Percentiles rank a stretch among this genome's conserved stretches.
phyloP scores from a whole-genome alignment of 2,888 invertebrate species.

The Hydroisotoma schaefferi region DNA sequence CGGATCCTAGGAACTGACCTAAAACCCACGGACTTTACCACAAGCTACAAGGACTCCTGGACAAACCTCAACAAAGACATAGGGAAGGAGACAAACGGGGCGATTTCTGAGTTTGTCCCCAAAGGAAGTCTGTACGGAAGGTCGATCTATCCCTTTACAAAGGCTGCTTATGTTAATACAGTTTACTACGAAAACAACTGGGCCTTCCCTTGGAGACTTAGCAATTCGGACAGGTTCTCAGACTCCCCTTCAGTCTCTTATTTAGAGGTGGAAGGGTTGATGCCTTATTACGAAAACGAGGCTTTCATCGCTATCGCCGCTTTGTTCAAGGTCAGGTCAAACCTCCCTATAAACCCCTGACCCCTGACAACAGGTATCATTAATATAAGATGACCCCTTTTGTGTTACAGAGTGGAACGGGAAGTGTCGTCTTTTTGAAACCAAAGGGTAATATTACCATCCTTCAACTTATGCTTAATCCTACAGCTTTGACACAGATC shows the following conservation, averaged over 20 bases:
- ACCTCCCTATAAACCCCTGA: too few species aligned
- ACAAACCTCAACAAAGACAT: slow-evolving; percentile 30
- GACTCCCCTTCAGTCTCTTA: slow-evolving; percentile 33
- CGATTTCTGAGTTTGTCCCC: slow-evolving; percentile 33
- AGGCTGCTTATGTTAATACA: slow-evolving; percentile 25
- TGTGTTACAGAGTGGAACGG: slow-evolving; percentile 31
- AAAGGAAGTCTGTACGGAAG: slow-evolving; percentile 26
- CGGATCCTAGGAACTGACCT: slow-evolving; percentile 38
- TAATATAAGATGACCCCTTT: too few species aligned
- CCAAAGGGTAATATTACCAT: slow-evolving; percentile 40
- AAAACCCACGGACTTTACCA: slow-evolving; percentile 13
- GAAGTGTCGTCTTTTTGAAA: slow-evolving; percentile 39
- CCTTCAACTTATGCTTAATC: slow-evolving; percentile 39
- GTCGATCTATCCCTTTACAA: slow-evolving; percentile 38
- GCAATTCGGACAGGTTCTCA: slow-evolving; percentile 26
- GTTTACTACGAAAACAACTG: slow-evolving; percentile 39
- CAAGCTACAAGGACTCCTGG: slow-evolving; percentile 16
- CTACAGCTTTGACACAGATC: slow-evolving; percentile 38
- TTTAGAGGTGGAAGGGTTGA: slow-evolving; percentile 39
- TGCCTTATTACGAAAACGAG: slow-evolving; percentile 44
- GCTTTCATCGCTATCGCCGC: slow-evolving; percentile 39
- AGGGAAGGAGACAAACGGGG: slow-evolving; percentile 22
- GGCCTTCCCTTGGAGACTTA: slow-evolving; percentile 39
- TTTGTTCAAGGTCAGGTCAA: slow-evolving; percentile 35
- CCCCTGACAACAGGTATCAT: too few species aligned